Evolutionary conservation across 1,140 invertebrate genomes (phyloP), one percentile per base, ranked within the genome.

Genomic region (Heliconius congener): DNA sequence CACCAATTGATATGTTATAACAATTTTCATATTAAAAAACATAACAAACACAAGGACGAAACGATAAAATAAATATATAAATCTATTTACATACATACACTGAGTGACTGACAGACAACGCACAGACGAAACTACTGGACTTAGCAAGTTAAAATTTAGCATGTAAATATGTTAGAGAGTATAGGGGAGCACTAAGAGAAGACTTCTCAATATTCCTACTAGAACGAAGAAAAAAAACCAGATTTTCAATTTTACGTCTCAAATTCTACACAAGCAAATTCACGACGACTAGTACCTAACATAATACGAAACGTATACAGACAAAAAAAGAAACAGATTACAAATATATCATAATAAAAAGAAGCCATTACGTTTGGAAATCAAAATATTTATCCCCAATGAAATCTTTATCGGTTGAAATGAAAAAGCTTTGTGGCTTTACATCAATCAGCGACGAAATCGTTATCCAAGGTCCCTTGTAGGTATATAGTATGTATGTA

Each of bases 351-450:
- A 30, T n/a, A 30, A 60, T 60, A 60, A 23, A 66, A 66, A 66
- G 60, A 66, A 66, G 13, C 13, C 60, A 66, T 66, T 66, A 27
- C 60, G 23, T 66, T 30, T 23, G 55, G 13, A 66, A 66, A 66
- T 66, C 60, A 66, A 66, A 66, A 66, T 66, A 66, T 66, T 66
- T 66, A 16, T 30, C 27, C 9, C 23, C 8, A 27, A 30, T 66
- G 27, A 66, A 66, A 66, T 66, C 27, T 66, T 66, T 66, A 66
- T 27, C 60, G 23, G 23, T 30, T 30, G 27, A 46, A 66, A 66
- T 66, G 11, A 66, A 66, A 66, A 66, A n/a, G 60, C 11, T 66
- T 66, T 66, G 60, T 66, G 13, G 60, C 60, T 66, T 66, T 66
- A 13, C 60, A 66, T 66, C 60, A 30, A 30, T 66, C 60, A 66